phyloP scores from a whole-genome alignment of 2,888 invertebrate species.

The Cerceris ruficornis region DNA sequence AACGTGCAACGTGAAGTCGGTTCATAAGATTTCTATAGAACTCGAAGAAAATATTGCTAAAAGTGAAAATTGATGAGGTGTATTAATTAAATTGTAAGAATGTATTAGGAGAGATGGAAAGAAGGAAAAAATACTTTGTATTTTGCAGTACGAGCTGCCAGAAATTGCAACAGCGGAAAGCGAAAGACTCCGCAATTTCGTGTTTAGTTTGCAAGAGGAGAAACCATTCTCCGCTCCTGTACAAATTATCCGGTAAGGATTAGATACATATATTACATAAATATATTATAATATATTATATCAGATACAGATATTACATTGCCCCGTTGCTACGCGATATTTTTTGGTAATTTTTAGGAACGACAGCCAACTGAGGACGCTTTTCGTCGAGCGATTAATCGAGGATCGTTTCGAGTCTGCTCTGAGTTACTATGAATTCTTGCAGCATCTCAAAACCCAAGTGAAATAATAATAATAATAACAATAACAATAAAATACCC shows the following conservation, averaged over 20 bases:
- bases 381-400: conserved; percentile 94
- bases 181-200: conserved; percentile 89
- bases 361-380: conserved; percentile 91
- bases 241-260: conserved; percentile 89
- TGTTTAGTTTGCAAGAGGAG: conserved; percentile 92
- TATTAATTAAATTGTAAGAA: too few relatives aligned
- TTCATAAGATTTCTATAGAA: too few relatives aligned
- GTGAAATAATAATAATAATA: conserved; percentile 88
- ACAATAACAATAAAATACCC: conserved; percentile 12
- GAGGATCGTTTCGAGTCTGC: conserved; percentile 97
- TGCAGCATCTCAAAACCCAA: conserved; percentile 96
- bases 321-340: not conserved
- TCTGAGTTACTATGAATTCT: conserved; percentile 98
- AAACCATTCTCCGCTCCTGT: conserved; percentile 91
- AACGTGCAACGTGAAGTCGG: too few relatives aligned
- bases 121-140: conserved; percentile 4
- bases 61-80: too few relatives aligned
- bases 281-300: too few relatives aligned
- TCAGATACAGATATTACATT: too few relatives aligned
- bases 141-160: conserved; percentile 88
- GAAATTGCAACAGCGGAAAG: conserved; percentile 89
- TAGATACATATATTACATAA: not conserved
- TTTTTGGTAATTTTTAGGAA: conserved; percentile 87
- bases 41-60: too few relatives aligned
- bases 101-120: too few relatives aligned